phyloP scores from a whole-genome alignment of 2,888 invertebrate species.

The Boloria selene region DNA sequence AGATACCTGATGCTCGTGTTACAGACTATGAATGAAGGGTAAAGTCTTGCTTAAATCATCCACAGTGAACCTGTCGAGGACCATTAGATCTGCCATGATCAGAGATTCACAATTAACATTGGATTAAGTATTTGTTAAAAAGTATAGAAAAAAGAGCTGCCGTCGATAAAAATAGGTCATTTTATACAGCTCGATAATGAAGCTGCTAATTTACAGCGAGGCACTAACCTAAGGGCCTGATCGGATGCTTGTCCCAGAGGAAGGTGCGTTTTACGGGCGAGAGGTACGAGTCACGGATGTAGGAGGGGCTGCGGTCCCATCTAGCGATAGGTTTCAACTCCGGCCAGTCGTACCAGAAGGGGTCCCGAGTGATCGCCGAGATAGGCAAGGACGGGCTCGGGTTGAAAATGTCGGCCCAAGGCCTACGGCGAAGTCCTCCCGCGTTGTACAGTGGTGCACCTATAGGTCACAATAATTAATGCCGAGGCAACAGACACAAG shows the following conservation, averaged over 20 bases:
- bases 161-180: constrained; percentile 55
- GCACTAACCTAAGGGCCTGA: constrained; percentile 94
- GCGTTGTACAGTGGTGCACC: constrained; percentile 88
- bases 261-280: constrained; percentile 95
- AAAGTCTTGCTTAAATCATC: constrained; percentile 75
- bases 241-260: constrained; percentile 95
- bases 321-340: constrained; percentile 89
- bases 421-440: constrained; percentile 83
- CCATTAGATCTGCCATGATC: constrained; percentile 77
- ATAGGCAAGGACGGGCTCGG: constrained; percentile 90
- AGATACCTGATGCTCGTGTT: constrained; percentile 67
- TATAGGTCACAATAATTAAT: constrained; percentile 71
- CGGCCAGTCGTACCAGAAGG: constrained; percentile 94
- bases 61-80: constrained; percentile 74
- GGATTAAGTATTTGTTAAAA: constrained; percentile 20
- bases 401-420: constrained; percentile 88
- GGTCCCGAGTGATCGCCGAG: constrained; percentile 91
- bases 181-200: constrained; percentile 65
- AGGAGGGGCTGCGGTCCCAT: constrained; percentile 88
- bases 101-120: constrained; percentile 45
- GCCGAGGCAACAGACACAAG: constrained; percentile 63
- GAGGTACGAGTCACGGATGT: constrained; percentile 93
- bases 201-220: constrained; percentile 67
- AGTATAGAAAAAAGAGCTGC: constrained; percentile 38
- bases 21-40: constrained; percentile 79